Base-by-base conservation (phyloP, 2,113 vertebrate genomes). In the Myotis brandtii region DNA sequence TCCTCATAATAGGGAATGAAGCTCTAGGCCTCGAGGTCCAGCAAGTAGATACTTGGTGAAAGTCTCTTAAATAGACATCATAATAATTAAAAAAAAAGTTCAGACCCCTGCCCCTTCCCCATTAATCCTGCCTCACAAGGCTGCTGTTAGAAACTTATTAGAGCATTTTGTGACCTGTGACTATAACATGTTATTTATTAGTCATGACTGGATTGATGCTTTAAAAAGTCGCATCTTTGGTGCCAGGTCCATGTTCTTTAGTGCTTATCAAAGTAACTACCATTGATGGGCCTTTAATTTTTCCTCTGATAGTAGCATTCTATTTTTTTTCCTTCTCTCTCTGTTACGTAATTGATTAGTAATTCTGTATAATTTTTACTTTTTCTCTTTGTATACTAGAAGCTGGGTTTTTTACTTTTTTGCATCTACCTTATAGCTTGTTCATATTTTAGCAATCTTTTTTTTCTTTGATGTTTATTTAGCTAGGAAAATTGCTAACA, bases 381-480 rank as follows among this genome's bases (percentile, higher is more conserved):
- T 89, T 86, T 50, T 37, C 4, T 72, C 34, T 85, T 70, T 84
- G 9, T 6, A 13, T 88, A 50, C 6, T 69, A 86, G 84, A 73
- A 90, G 5, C 10, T 23, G n/a, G n/a, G 37, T 62, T 91, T 34
- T 86, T 40, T 85, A 73, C 12, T 92, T 89, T 93, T 13, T 84
- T 67, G 11, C 20, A 40, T 75, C 23, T 37, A 43, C 9, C 7
- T 75, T 80, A 48, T 0, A 84, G 46, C 69, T 75, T 85, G 32
- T 91, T 96, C 6, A 85, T 50, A 37, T 88, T 88, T 59, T 76
- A 82, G 23, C 75, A 64, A 23, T 56, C 16, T n/a, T 25, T 25
- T 73, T 52, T 91, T 89, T 48, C 37, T 88, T 79, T 48, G 27
- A 72, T 91, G 18, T 83, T 97, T 93, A 40, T 77, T 92, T 18